Conservation (phyloP, 1,140 invertebrate genomes). For the Hyles euphorbiae region DNA sequence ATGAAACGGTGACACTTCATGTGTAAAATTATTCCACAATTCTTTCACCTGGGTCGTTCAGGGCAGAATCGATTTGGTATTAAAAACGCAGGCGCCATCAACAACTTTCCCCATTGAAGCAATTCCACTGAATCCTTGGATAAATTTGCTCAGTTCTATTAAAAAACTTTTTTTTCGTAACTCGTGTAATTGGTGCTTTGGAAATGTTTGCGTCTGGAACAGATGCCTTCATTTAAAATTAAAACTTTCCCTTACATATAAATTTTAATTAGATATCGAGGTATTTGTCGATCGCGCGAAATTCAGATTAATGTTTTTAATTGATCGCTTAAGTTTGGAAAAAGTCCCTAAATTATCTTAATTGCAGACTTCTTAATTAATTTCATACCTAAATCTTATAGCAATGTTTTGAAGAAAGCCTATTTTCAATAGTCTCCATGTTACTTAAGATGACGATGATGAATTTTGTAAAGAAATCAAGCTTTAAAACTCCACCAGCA, state of each 20-base stretch:
- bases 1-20: no score
- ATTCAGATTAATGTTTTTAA: no score
- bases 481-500: no score
- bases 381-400: no score
- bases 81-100: constrained; percentile 12
- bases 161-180: constrained; percentile 35
- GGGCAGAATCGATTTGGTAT: constrained; percentile 2
- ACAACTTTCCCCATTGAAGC: constrained; percentile 30
- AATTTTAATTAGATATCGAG: constrained; percentile 27
- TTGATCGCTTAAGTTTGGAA: no score
- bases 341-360: no score
- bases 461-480: no score
- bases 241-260: constrained; percentile 30
- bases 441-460: no score
- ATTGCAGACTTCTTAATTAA: no score
- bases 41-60: not conserved
- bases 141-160: constrained; percentile 36
- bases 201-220: constrained; percentile 27
- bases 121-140: constrained; percentile 24
- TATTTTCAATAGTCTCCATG: no score
- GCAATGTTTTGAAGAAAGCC: no score
- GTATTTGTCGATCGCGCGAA: no score
- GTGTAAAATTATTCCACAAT: constrained; percentile 13
- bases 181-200: constrained; percentile 25
- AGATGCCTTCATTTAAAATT: constrained; percentile 37